Evolutionary conservation across 1,140 invertebrate genomes (phyloP), one percentile per base, ranked within the genome.

Genomic region (Pantala flavescens): DNA sequence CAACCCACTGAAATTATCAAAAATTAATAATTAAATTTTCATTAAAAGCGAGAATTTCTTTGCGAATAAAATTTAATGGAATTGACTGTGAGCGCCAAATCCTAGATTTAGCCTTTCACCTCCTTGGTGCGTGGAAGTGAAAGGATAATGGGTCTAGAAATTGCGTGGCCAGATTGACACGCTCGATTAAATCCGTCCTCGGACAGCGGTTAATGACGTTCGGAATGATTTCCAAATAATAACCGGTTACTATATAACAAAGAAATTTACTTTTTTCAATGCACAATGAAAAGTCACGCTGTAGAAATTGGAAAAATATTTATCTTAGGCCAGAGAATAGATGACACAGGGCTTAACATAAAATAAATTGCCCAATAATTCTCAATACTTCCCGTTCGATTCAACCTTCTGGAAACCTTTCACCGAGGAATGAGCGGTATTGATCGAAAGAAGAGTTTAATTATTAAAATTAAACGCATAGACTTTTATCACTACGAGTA

Each of bases 1-100:
- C 93, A 74, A 98, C 96, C 96, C 96, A 98, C 93, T 95, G 77
- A 78, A 86, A 84, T 79, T 74, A 74, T 74, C 71, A 77, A 71
- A 76, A 72, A 75, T 74, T 73, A 76, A 23, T 19, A 70, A n/a
- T 75, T 71, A 71, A 16, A 14, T 23, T 23, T 63, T 7, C 7
- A 23, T n/a, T 74, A 42, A 75, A n/a, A 55, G 74, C 11, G 42
- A 21, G 23, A 63, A 7, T 63, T 63, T 63, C n/a, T 63, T 14
- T 16, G 5, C 3, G 49, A 63, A 21, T 16, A 19, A 7, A 21
- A 63, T 19, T 7, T 1, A 3, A 21, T 14, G 1, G 12, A 63
- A 63, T 7, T 19, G 5, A 63, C 49, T 63, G 12, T 19, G 12
- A 21, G 49, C 49, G 49, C 49, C 49, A 21, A 63, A 63, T 3